These are phyloP conservation scores for Drosophila hamatofila DNA, from an alignment of 2,888 invertebrate genomes.

Conservation along the genomic window DNA sequence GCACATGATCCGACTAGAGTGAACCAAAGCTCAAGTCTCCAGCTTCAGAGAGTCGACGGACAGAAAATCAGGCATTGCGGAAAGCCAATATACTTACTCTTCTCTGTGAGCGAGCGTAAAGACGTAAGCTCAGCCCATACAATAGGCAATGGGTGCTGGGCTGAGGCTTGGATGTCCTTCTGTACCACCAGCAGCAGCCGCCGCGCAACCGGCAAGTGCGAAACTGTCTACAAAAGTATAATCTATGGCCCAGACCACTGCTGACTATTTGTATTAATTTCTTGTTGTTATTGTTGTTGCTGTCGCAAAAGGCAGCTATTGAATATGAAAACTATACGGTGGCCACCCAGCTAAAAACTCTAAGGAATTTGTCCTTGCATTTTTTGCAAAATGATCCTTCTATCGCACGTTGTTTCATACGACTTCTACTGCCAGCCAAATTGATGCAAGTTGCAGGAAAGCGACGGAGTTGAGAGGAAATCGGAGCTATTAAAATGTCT, in stretches of 20 bases:
- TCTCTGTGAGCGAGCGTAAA: neutral
- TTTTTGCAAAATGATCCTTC: constrained; percentile 33
- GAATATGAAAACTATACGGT: constrained; percentile 52
- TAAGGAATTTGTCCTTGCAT: constrained; percentile 45
- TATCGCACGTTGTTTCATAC: neutral
- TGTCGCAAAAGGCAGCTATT: constrained; percentile 41
- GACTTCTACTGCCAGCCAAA: neutral
- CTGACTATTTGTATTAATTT: constrained; percentile 81
- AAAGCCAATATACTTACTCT: neutral
- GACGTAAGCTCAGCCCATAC: constrained; percentile 26
- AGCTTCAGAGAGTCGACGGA: no score
- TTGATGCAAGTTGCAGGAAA: constrained; percentile 4
- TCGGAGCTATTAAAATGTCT: constrained; percentile 1
- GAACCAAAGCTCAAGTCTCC: no score
- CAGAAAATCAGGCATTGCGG: neutral
- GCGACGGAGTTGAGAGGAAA: no score
- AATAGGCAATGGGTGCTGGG: constrained; percentile 25
- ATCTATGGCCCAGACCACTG: constrained; percentile 73
- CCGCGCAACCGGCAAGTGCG: constrained; percentile 51
- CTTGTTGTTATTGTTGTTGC: constrained; percentile 26
- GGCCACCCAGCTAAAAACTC: constrained; percentile 20
- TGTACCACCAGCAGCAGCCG: neutral
- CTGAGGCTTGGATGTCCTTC: constrained; percentile 8
- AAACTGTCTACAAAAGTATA: constrained; percentile 76
- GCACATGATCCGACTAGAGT: neutral